Evolutionary conservation across 1,140 invertebrate genomes (phyloP).

Genomic region (Scaptomyza graminum): DNA sequence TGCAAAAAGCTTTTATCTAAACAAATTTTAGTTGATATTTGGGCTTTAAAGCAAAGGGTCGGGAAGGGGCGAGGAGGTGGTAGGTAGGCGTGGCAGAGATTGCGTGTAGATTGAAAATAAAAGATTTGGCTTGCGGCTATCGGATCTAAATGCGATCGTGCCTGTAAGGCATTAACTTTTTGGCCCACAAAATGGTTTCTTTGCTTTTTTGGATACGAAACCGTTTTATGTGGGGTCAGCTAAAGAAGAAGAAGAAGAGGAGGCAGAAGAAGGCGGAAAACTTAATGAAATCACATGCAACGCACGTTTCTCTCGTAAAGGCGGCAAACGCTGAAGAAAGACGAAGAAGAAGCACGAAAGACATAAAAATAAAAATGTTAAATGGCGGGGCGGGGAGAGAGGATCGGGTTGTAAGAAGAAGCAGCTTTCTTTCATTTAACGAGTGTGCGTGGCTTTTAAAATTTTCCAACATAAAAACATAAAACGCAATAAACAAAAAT

Average conservation of each 20-base stretch:
- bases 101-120: conserved; percentile 62
- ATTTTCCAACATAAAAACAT: conserved; percentile 70
- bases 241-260: conserved; percentile 5
- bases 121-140: conserved; percentile 40
- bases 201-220: conserved; percentile 33
- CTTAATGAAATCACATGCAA: conserved; percentile 79
- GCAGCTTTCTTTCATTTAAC: conserved; percentile 47
- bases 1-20: neutral
- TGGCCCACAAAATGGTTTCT: conserved; percentile 58
- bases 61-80: neutral
- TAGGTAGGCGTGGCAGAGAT: neutral
- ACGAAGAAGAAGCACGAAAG: conserved; percentile 13
- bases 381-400: neutral
- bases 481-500: conserved; percentile 73
- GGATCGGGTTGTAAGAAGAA: neutral
- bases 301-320: conserved; percentile 61
- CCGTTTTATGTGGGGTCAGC: conserved; percentile 61
- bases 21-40: too few species aligned
- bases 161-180: conserved; percentile 69
- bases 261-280: conserved; percentile 36
- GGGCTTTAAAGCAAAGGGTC: too few species aligned
- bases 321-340: conserved; percentile 46
- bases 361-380: conserved; percentile 6
- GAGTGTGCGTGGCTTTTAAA: conserved; percentile 56
- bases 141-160: conserved; percentile 52